These are phyloP conservation scores for Hemicrepidius hirtus DNA, from an alignment of 2,888 invertebrate genomes.

Conservation along the genomic window DNA sequence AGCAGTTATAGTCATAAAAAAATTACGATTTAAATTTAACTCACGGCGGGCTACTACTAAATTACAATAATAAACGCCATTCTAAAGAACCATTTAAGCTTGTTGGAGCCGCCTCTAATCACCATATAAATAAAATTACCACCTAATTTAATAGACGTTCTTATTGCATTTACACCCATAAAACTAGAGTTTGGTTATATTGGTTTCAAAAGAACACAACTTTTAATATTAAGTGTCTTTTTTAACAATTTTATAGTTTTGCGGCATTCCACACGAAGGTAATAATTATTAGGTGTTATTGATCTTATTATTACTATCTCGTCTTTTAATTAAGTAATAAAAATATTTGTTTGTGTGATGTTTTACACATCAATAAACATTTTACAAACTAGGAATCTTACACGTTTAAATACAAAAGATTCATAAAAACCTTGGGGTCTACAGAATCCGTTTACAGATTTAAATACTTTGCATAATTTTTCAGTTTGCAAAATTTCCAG, in stretches of 20 bases:
- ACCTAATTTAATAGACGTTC: slow-evolving; percentile 44
- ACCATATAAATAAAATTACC: slow-evolving; percentile 45
- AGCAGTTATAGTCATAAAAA: slow-evolving; percentile 5
- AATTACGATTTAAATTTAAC: slow-evolving; percentile 21
- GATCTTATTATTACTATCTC: slow-evolving; percentile 17
- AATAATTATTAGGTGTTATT: slow-evolving; percentile 33
- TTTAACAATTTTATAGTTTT: slow-evolving; percentile 38
- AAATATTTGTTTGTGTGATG: slow-evolving; percentile 31
- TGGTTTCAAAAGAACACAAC: slow-evolving; percentile 2
- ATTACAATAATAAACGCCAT: slow-evolving; percentile 36
- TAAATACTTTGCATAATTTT: too few species aligned
- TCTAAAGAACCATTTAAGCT: slow-evolving; percentile 25
- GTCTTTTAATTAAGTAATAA: slow-evolving; percentile 36
- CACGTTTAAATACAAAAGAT: too few species aligned
- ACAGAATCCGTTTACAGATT: too few species aligned
- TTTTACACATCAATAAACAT: slow-evolving; percentile 31
- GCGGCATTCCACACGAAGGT: slow-evolving; percentile 10
- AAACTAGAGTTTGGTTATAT: slow-evolving; percentile 24
- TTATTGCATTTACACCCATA: slow-evolving; percentile 35
- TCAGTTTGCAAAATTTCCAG: too few species aligned
- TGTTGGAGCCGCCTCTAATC: slow-evolving; percentile 24
- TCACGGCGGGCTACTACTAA: slow-evolving; percentile 28
- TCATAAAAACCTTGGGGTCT: too few species aligned
- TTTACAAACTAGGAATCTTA: too few species aligned
- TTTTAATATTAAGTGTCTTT: slow-evolving; percentile 12